Evolutionary conservation across 2,888 invertebrate species (phyloP).

Genomic region (Drepanosiphum platanoidis): DNA sequence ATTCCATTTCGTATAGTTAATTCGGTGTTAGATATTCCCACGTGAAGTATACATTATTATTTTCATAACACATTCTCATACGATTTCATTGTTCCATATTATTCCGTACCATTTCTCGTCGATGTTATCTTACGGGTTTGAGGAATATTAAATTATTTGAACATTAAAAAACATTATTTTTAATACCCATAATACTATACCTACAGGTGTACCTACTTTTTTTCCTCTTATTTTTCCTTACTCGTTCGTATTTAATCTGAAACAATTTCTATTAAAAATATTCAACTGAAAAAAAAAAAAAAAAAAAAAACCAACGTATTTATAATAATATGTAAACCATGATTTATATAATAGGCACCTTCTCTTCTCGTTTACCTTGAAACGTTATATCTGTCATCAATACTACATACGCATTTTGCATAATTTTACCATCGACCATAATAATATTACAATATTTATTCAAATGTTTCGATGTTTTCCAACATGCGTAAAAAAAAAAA

Average conservation of each 20-base stretch:
- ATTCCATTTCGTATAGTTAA: neutral
- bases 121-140: conserved; percentile 21
- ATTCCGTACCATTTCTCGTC: neutral
- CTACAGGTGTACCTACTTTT: too few relatives aligned
- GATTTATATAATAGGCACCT: conserved; percentile 29
- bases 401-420: neutral
- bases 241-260: conserved; percentile 7
- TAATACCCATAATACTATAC: neutral
- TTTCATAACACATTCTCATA: neutral
- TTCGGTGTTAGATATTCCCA: conserved; percentile 18
- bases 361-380: conserved; percentile 45
- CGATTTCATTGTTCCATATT: conserved; percentile 30
- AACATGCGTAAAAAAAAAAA: neutral
- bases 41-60: neutral
- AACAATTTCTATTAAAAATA: neutral
- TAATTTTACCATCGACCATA: neutral
- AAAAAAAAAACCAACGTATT: neutral
- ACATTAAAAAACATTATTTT: neutral
- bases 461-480: neutral
- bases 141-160: neutral
- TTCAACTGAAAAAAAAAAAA: conserved; percentile 11
- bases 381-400: conserved; percentile 24
- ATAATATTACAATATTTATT: neutral
- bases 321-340: neutral
- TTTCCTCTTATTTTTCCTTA: too few relatives aligned